Evolutionary conservation across 2,113 vertebrate species (phyloP), one percentile per base, ranked within the genome.

Genomic region (Xenopus borealis): DNA sequence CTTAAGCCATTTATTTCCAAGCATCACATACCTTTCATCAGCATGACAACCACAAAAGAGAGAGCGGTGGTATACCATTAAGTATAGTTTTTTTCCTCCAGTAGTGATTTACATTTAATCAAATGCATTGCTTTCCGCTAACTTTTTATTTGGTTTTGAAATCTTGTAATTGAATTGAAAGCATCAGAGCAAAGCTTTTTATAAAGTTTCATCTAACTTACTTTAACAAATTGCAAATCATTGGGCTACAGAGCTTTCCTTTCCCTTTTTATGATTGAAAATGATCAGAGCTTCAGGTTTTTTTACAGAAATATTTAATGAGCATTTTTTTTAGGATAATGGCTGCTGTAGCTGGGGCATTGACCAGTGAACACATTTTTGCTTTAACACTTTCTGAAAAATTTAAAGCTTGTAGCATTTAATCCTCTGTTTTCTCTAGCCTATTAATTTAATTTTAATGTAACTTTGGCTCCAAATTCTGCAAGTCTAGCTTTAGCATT

Each of bases 391-490:
- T 27, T 57, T 76, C 45, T 69, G 57, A 53, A 76, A 76, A 76
- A 76, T 53, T 53, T 27, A 76, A 69, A 76, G 57, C 59, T 62
- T 30, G 33, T n/a, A 63, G 68, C 65, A n/a, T 62, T 69, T 76
- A 76, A 76, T 76, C 73, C 59, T 76, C 69, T 57, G 62, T n/a
- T 10, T 40, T 52, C 45, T 55, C 55, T 69, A 69, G 66, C 57
- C 66, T 61, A 69, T 76, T 76, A 69, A 69, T 76, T 76, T 76
- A 13, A 69, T 69, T 62, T 69, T 68, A 76, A 62, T 69, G 73
- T 76, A 76, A 69, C 62, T 27, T 62, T 47, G 33, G 62, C 45
- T 53, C 58, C 33, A 47, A 16, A 45, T 76, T 76, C 62, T 69
- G 66, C 65, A 55, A 76, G 55, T 62, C 57, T 67, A 68, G 57